phyloP scores from a whole-genome alignment of 2,888 invertebrate species.

The Mesorhabditis spiculigera region DNA sequence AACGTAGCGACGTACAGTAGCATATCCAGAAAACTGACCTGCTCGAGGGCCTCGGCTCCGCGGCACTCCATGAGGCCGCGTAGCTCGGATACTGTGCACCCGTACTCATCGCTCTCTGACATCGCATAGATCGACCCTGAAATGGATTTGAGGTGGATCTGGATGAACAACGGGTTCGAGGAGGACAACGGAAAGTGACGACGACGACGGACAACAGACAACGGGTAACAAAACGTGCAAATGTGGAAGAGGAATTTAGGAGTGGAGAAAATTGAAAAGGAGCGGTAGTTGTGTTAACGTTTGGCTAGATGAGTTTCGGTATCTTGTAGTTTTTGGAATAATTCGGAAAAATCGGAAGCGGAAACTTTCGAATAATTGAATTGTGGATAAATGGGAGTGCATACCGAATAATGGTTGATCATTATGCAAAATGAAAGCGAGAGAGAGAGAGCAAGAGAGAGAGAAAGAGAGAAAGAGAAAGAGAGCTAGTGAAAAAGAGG shows the following conservation, averaged over 20 bases:
- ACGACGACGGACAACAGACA: no score
- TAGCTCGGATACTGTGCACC: slow-evolving; percentile 90
- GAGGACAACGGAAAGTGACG: background rate
- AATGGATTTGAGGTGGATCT: background rate
- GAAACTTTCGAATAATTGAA: no score
- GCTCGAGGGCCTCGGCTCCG: slow-evolving; percentile 86
- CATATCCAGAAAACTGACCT: slow-evolving; percentile 66
- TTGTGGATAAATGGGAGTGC: no score
- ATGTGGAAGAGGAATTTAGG: background rate
- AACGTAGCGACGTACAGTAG: background rate
- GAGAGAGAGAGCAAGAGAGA: no score
- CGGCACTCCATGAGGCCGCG: slow-evolving; percentile 97
- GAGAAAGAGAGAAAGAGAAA: no score
- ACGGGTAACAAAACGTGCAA: background rate
- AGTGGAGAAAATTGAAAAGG: slow-evolving; percentile 5
- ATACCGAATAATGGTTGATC: no score
- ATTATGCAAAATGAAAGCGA: no score
- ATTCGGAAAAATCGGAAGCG: no score
- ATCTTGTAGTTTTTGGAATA: no score
- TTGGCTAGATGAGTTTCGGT: no score
- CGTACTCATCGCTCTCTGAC: slow-evolving; percentile 67
- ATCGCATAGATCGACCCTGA: slow-evolving; percentile 2
- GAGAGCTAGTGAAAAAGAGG: no score
- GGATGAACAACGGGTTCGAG: background rate
- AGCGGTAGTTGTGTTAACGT: background rate